Evolutionary conservation across 2,888 invertebrate species (phyloP).

Genomic region (Dorcus hopei): DNA sequence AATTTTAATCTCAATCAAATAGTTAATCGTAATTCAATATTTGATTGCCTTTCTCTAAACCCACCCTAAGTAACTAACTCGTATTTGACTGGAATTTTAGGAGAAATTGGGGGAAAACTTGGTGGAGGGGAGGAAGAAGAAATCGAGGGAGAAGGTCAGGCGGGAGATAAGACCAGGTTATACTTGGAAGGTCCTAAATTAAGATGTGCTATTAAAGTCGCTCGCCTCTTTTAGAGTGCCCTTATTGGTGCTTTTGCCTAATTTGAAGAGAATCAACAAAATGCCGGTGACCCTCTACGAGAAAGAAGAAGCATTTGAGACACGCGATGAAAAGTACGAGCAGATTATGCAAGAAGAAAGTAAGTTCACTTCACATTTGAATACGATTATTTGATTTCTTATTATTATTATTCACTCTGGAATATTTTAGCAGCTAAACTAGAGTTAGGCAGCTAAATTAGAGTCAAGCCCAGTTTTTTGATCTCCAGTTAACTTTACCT

Average conservation of each 20-base stretch:
- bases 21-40: no score
- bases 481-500: no score
- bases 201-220: neutral
- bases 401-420: neutral
- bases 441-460: no score
- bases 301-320: constrained; percentile 43
- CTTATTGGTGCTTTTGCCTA: constrained; percentile 53
- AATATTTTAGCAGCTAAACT: no score
- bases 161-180: constrained; percentile 25
- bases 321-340: constrained; percentile 31
- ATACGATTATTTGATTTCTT: neutral
- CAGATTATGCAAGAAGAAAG: constrained; percentile 44
- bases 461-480: no score
- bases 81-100: neutral
- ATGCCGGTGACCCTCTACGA: constrained; percentile 51
- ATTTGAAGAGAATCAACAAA: constrained; percentile 58
- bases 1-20: no score
- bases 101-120: constrained; percentile 5
- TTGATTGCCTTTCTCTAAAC: no score
- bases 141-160: constrained; percentile 22
- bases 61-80: no score
- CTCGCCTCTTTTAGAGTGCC: constrained; percentile 43
- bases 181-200: neutral
- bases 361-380: constrained; percentile 20
- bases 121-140: constrained; percentile 24